phyloP scores from a whole-genome alignment of 2,113 vertebrate genomes.

The Albula glossodonta region DNA sequence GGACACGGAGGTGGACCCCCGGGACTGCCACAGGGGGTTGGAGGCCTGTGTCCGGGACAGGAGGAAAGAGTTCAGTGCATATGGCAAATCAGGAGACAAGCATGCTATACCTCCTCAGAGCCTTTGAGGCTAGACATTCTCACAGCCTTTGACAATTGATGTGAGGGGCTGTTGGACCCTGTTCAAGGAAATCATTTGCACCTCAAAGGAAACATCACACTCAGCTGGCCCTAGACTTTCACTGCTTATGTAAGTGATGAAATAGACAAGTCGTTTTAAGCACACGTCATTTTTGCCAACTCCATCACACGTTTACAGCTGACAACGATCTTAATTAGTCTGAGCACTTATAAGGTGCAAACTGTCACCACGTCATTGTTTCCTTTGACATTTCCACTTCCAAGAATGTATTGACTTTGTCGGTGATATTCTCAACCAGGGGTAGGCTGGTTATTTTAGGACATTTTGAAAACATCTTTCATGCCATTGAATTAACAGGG shows the following conservation, averaged over 20 bases:
- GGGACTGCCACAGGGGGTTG: slow-evolving; percentile 82
- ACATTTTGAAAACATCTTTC: background rate
- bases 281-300: background rate
- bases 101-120: background rate
- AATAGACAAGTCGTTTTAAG: background rate
- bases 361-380: background rate
- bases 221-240: background rate
- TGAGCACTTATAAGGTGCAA: background rate
- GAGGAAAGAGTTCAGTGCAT: background rate
- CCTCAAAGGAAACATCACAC: background rate
- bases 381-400: background rate
- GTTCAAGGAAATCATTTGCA: background rate
- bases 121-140: too few species aligned
- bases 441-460: background rate
- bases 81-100: background rate
- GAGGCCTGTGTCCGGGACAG: slow-evolving; percentile 66
- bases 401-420: background rate
- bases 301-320: background rate
- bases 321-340: background rate
- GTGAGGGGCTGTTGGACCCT: background rate
- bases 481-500: background rate
- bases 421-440: background rate
- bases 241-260: background rate
- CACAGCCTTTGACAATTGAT: background rate
- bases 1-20: slow-evolving; percentile 73